phyloP scores from a whole-genome alignment of 2,113 vertebrate genomes.

The Todiramphus saurophagus region DNA sequence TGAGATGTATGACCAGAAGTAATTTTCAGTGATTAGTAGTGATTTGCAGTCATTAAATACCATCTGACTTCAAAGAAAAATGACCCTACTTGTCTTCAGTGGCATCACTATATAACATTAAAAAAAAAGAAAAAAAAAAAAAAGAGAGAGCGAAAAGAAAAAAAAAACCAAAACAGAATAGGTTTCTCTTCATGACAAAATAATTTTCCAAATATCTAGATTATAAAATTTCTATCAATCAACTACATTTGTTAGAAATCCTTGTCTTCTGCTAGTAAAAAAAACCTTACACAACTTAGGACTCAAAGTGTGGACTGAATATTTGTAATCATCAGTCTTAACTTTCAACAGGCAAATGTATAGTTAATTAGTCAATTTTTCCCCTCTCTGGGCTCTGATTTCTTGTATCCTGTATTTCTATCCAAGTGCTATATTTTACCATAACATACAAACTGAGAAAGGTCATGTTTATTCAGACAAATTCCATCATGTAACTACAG shows the following conservation, averaged over 20 bases:
- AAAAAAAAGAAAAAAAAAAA: background rate
- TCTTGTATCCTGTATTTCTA: background rate
- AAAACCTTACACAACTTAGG: background rate
- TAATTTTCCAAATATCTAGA: background rate
- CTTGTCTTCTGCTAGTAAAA: background rate
- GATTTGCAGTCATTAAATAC: background rate
- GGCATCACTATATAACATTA: background rate
- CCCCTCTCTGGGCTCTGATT: background rate
- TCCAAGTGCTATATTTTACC: background rate
- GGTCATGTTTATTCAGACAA: background rate
- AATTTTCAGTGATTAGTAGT: background rate
- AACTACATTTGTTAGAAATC: background rate
- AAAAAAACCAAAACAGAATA: background rate
- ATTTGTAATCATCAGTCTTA: background rate
- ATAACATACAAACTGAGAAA: background rate
- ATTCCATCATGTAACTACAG: background rate
- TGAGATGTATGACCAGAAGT: background rate
- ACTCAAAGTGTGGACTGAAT: background rate
- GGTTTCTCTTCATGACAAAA: background rate
- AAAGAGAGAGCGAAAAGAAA: too few species aligned
- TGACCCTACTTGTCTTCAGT: background rate
- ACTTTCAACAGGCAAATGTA: background rate
- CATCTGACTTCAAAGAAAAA: background rate
- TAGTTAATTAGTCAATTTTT: background rate
- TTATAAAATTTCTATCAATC: background rate